A percentile compares a stretch with the other conserved stretches of the same genome.
These are phyloP conservation scores for Sebastes dallii DNA, from an alignment of 2,797 vertebrate genomes.

Conservation along the genomic window DNA sequence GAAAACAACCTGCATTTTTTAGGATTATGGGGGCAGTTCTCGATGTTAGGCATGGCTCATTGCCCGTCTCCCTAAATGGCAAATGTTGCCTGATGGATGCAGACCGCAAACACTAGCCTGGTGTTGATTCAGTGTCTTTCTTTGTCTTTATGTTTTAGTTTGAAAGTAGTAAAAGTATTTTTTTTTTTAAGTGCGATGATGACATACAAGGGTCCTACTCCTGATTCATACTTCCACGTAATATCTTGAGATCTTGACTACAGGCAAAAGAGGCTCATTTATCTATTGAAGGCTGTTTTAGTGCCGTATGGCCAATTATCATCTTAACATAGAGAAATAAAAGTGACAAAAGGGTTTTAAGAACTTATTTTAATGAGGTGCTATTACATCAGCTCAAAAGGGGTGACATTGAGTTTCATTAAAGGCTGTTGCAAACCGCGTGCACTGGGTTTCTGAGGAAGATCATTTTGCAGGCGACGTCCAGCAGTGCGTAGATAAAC, in stretches of 20 bases:
- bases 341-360: slow-evolving; percentile 19
- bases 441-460: background rate
- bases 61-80: slow-evolving; percentile 27
- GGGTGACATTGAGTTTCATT: slow-evolving; percentile 22
- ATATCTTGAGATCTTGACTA: background rate
- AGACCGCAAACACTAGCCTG: background rate
- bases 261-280: background rate
- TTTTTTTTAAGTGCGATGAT: background rate
- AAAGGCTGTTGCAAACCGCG: background rate
- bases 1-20: slow-evolving; percentile 1
- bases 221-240: background rate
- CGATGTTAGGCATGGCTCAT: slow-evolving; percentile 1
- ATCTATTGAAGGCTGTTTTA: background rate
- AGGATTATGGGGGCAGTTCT: slow-evolving; percentile 18
- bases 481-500: background rate
- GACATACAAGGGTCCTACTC: background rate
- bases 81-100: slow-evolving; percentile 21
- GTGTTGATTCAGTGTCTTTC: background rate
- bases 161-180: background rate
- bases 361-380: slow-evolving; percentile 18
- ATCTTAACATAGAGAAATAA: background rate
- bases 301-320: slow-evolving; percentile 5
- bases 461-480: background rate
- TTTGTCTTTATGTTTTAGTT: background rate
- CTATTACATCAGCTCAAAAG: slow-evolving; percentile 8